Evolutionary conservation across 2,113 vertebrate genomes (phyloP).

Genomic region (Poecile atricapillus): DNA sequence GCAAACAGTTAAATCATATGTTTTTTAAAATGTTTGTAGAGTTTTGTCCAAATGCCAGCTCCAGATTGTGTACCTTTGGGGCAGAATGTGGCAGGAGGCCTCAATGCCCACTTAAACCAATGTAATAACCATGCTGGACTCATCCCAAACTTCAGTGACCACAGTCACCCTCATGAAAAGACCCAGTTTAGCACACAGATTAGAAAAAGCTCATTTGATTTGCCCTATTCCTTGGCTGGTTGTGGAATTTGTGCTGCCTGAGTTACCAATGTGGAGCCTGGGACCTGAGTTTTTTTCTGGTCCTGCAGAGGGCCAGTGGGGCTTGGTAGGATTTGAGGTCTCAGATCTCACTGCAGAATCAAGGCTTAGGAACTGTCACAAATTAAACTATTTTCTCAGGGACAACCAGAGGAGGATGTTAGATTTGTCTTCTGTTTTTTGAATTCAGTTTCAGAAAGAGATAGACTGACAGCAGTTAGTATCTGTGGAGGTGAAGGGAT

Average conservation of each 20-base stretch:
- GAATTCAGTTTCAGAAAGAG: neutral
- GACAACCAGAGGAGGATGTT: neutral
- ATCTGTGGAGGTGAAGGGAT: neutral
- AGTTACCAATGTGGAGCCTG: neutral
- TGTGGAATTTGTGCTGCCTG: neutral
- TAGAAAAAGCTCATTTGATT: neutral
- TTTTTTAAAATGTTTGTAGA: neutral
- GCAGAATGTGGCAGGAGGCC: neutral
- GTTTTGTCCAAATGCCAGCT: neutral
- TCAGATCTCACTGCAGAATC: neutral
- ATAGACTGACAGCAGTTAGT: neutral
- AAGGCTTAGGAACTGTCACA: neutral
- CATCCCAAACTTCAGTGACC: neutral
- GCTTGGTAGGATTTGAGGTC: neutral
- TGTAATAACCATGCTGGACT: neutral
- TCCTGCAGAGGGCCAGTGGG: neutral
- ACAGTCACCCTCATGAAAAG: neutral
- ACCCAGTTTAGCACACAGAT: neutral
- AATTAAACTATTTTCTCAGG: neutral
- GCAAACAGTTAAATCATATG: neutral
- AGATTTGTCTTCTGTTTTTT: neutral
- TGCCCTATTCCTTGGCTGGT: neutral
- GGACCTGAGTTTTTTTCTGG: neutral
- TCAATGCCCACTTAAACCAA: neutral
- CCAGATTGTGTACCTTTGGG: neutral